phyloP scores from a whole-genome alignment of 2,797 vertebrate genomes.

The Lemur catta region DNA sequence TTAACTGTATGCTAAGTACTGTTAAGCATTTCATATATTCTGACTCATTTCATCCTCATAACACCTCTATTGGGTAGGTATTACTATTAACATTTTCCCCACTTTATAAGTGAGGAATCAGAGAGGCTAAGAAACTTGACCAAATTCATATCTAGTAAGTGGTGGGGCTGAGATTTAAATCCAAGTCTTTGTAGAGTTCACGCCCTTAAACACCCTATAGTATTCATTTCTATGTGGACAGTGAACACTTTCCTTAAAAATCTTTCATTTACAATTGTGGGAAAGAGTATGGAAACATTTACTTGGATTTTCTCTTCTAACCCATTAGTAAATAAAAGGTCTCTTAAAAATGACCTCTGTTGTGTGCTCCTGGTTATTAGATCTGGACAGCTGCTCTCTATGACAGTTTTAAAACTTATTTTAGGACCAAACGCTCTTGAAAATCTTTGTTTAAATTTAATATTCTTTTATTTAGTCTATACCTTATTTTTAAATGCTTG shows the following conservation, averaged over 20 bases:
- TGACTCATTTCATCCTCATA: neutral
- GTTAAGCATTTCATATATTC: neutral
- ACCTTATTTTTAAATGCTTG: neutral
- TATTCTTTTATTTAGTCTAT: neutral
- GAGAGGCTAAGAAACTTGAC: neutral
- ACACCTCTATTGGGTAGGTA: no score
- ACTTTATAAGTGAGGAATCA: neutral
- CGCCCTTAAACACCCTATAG: neutral
- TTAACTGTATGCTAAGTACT: neutral
- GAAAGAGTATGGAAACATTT: neutral
- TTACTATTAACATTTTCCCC: neutral
- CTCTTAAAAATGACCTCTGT: neutral
- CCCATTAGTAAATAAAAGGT: neutral
- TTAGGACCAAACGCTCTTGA: slow-evolving; percentile 13
- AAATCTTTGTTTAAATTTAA: neutral
- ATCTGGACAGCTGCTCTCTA: neutral
- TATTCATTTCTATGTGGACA: neutral
- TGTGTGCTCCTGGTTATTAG: neutral
- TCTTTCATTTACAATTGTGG: neutral
- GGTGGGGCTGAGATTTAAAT: neutral
- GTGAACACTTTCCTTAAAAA: neutral
- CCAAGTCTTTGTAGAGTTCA: neutral
- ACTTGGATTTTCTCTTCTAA: slow-evolving; percentile 17
- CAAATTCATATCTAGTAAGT: neutral
- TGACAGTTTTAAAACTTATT: neutral